These are phyloP conservation scores for Macrotrachela quadricornifera DNA, from an alignment of 1,140 invertebrate species.

Conservation along the genomic window DNA sequence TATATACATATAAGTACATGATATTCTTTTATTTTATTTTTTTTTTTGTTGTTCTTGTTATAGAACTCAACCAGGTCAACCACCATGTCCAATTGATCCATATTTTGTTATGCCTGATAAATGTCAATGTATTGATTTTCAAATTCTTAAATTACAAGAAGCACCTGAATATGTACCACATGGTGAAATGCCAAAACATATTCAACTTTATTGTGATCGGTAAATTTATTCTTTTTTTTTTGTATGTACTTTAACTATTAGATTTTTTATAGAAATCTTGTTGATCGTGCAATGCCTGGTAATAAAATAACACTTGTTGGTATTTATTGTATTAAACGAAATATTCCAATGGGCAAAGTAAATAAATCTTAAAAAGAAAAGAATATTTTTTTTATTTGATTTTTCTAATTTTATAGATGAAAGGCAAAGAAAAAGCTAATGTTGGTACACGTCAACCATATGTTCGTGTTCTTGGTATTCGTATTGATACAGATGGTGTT, in stretches of 20 bases:
- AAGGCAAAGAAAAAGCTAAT: slow-evolving; percentile 41
- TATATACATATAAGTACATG: too few relatives aligned
- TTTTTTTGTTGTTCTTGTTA: neutral
- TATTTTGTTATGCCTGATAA: slow-evolving; percentile 93
- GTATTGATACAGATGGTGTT: slow-evolving; percentile 47
- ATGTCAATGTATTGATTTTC: slow-evolving; percentile 83
- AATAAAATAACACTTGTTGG: slow-evolving; percentile 79
- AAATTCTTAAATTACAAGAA: slow-evolving; percentile 71
- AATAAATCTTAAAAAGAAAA: neutral
- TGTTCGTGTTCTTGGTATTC: slow-evolving; percentile 72
- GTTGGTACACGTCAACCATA: slow-evolving; percentile 82
- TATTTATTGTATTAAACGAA: slow-evolving; percentile 88
- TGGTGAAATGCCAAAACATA: slow-evolving; percentile 89
- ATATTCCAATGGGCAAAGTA: slow-evolving; percentile 37
- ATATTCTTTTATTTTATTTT: too few relatives aligned
- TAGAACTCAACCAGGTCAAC: slow-evolving; percentile 13
- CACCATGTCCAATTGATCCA: slow-evolving; percentile 82
- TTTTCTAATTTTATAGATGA: neutral
- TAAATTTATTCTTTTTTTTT: too few relatives aligned
- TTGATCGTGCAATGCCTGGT: slow-evolving; percentile 82
- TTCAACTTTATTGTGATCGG: slow-evolving; percentile 52
- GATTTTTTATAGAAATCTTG: slow-evolving; percentile 39
- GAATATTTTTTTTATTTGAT: neutral
- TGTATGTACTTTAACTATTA: too few relatives aligned
- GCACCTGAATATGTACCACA: slow-evolving; percentile 83